Evolutionary conservation across 2,797 vertebrate species (phyloP).

Genomic region (Cynopterus sphinx): DNA sequence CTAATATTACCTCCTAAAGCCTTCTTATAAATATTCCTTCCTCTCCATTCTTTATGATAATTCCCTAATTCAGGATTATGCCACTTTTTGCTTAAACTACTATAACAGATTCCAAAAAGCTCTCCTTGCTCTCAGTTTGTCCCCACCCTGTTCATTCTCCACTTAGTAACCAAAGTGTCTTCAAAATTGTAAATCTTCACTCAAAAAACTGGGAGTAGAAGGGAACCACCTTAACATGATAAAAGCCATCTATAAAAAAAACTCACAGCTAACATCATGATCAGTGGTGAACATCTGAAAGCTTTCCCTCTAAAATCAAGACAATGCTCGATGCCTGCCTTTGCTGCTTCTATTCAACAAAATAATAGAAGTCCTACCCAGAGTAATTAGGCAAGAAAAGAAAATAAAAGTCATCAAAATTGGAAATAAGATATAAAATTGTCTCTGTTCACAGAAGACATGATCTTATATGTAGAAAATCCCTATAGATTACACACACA

Average conservation of each 20-base stretch:
- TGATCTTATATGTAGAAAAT: neutral
- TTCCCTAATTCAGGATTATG: neutral
- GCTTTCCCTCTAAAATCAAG: neutral
- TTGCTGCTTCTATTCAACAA: neutral
- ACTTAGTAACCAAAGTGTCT: neutral
- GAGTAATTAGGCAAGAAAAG: constrained; percentile 29
- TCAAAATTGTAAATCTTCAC: neutral
- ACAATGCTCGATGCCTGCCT: neutral
- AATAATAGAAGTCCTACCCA: neutral
- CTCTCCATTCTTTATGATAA: neutral
- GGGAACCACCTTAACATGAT: neutral
- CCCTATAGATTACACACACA: neutral
- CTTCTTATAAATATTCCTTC: neutral
- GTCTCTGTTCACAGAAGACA: neutral
- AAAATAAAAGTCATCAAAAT: neutral
- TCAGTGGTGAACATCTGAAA: neutral
- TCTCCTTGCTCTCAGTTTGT: neutral
- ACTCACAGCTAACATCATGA: neutral
- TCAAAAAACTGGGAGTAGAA: neutral
- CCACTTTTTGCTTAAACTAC: neutral
- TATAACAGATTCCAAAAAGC: neutral
- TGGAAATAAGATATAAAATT: constrained; percentile 15
- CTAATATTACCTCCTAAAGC: neutral
- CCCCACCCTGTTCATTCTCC: neutral
- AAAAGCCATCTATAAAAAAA: neutral